These are phyloP conservation scores for Catocala sponsa DNA, from an alignment of 2,888 invertebrate genomes.

Conservation along the genomic window DNA sequence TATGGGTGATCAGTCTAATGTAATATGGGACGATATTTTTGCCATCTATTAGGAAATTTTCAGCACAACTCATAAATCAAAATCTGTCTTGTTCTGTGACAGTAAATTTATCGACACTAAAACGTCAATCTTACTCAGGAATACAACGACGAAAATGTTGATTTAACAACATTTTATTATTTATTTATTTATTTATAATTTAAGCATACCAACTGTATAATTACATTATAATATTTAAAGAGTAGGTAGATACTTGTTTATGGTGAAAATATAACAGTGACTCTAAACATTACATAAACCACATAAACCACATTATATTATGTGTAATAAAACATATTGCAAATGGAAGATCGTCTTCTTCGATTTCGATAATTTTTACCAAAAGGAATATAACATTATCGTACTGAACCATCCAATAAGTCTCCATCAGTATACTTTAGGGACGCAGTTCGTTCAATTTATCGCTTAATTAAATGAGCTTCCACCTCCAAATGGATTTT, in stretches of 20 bases:
- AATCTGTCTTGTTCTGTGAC: constrained; percentile 18
- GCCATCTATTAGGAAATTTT: too few relatives aligned
- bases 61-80: constrained; percentile 32
- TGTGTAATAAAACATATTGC: constrained; percentile 22
- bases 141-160: not conserved
- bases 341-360: constrained; percentile 11
- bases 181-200: too few relatives aligned
- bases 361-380: constrained; percentile 9
- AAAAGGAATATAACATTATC: not conserved
- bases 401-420: not conserved
- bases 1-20: too few relatives aligned
- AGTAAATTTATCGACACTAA: constrained; percentile 14
- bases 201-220: too few relatives aligned
- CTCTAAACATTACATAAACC: too few relatives aligned
- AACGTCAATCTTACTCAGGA: constrained; percentile 13
- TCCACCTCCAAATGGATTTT: constrained; percentile 19
- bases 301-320: too few relatives aligned
- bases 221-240: too few relatives aligned
- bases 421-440: constrained; percentile 1
- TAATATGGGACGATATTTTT: too few relatives aligned
- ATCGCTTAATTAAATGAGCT: constrained; percentile 28
- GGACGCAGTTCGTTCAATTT: constrained; percentile 18
- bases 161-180: not conserved
- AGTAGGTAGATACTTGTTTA: too few relatives aligned
- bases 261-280: too few relatives aligned